A percentile compares a stretch with the other conserved stretches of the same genome.
Evolutionary conservation across 2,888 invertebrate species (phyloP).

Genomic region (Leptarthrus brevirostris): DNA sequence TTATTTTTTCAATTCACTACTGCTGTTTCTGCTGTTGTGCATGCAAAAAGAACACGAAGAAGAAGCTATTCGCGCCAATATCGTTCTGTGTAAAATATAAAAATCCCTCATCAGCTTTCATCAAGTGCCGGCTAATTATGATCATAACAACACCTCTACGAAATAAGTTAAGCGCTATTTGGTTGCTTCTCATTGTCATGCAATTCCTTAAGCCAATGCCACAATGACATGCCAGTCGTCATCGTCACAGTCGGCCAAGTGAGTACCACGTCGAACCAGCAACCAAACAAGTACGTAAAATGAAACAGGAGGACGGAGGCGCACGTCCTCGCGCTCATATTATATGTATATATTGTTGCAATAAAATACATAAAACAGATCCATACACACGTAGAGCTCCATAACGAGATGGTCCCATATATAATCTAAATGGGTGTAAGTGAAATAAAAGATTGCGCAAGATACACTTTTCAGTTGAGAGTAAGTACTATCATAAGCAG

Average conservation of each 20-base stretch:
- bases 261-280: not conserved
- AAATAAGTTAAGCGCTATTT: not conserved
- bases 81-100: not conserved
- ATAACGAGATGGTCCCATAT: conserved; percentile 54
- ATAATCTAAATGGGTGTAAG: conserved; percentile 55
- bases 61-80: not conserved
- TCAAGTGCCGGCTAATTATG: not conserved
- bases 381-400: conserved; percentile 43
- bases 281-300: not conserved
- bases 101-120: not conserved
- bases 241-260: not conserved
- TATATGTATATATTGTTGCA: not conserved
- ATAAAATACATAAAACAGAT: conserved; percentile 53
- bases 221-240: not conserved
- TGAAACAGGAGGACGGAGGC: not conserved
- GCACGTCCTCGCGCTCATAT: not conserved
- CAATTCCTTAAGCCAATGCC: not conserved
- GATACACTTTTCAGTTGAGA: conserved; percentile 9
- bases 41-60: too few relatives aligned
- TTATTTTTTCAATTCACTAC: too few relatives aligned
- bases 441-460: conserved; percentile 57
- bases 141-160: not conserved
- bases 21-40: too few relatives aligned
- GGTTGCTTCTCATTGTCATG: not conserved
- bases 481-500: not conserved